Evolutionary conservation across 1,140 invertebrate genomes (phyloP).

Genomic region (Drosophila prosaltans): DNA sequence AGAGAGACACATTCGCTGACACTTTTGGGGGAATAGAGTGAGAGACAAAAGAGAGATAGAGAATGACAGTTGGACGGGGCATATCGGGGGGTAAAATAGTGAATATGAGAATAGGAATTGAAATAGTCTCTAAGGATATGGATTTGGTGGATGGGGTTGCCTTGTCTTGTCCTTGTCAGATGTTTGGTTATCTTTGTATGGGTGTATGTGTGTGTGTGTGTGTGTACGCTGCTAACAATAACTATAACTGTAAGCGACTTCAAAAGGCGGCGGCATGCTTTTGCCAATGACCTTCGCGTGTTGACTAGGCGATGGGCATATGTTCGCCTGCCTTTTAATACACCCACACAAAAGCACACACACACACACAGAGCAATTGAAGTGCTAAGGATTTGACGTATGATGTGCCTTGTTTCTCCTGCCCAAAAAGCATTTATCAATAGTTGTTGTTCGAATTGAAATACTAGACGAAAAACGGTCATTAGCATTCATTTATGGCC

Average conservation of each 20-base stretch:
- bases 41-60: too few species aligned
- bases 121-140: slow-evolving; percentile 3
- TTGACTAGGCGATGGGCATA: slow-evolving; percentile 57
- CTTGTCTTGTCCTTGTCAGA: slow-evolving; percentile 73
- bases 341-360: slow-evolving; percentile 2
- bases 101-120: background rate
- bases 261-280: slow-evolving; percentile 49
- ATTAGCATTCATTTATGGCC: slow-evolving; percentile 81
- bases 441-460: slow-evolving; percentile 63
- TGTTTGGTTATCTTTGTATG: slow-evolving; percentile 66
- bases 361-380: slow-evolving; percentile 37
- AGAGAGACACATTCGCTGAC: slow-evolving; percentile 26
- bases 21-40: slow-evolving; percentile 30
- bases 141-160: background rate
- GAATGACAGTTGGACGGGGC: too few species aligned
- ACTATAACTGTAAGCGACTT: slow-evolving; percentile 65
- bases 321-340: slow-evolving; percentile 35
- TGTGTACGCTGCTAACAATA: slow-evolving; percentile 49
- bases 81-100: slow-evolving; percentile 1
- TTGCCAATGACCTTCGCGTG: slow-evolving; percentile 78
- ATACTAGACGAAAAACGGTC: slow-evolving; percentile 62
- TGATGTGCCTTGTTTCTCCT: slow-evolving; percentile 66
- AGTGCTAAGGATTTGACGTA: slow-evolving; percentile 70
- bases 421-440: slow-evolving; percentile 76
- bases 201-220: too few species aligned